Conservation (phyloP, 2,113 vertebrate species). For the Forbesichthys papilliferus region DNA sequence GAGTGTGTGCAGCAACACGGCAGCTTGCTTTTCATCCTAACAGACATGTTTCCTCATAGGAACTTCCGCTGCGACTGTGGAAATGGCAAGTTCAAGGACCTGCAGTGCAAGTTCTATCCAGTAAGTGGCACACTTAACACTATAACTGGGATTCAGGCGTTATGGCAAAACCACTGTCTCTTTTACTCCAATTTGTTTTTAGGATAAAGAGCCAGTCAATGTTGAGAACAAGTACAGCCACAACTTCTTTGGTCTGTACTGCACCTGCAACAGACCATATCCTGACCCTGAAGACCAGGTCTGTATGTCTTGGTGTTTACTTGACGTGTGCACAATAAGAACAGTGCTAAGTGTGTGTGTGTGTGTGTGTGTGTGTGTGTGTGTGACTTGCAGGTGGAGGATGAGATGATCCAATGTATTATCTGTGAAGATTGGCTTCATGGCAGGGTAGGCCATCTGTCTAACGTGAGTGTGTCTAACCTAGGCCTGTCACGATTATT, state of each 20-base stretch:
- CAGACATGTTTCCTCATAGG: slow-evolving; percentile 65
- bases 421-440: slow-evolving; percentile 99
- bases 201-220: slow-evolving; percentile 92
- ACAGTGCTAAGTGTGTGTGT: background rate
- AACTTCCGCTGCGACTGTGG: slow-evolving; percentile 98
- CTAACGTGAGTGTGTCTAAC: slow-evolving; percentile 4
- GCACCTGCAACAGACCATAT: slow-evolving; percentile 91
- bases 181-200: slow-evolving; percentile 4
- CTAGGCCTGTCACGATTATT: background rate
- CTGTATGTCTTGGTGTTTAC: slow-evolving; percentile 4
- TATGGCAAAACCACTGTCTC: background rate
- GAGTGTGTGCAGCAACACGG: background rate
- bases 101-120: slow-evolving; percentile 90
- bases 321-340: background rate
- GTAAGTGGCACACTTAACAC: slow-evolving; percentile 73
- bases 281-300: slow-evolving; percentile 99
- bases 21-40: background rate
- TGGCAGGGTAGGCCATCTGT: slow-evolving; percentile 85
- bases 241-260: slow-evolving; percentile 96
- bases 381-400: slow-evolving; percentile 77
- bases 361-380: slow-evolving; percentile 25
- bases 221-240: slow-evolving; percentile 92
- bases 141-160: too few relatives aligned
- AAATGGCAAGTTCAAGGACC: slow-evolving; percentile 89
- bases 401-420: slow-evolving; percentile 98